phyloP scores from a whole-genome alignment of 1,140 invertebrate genomes.

The Drosophila bifasciata region DNA sequence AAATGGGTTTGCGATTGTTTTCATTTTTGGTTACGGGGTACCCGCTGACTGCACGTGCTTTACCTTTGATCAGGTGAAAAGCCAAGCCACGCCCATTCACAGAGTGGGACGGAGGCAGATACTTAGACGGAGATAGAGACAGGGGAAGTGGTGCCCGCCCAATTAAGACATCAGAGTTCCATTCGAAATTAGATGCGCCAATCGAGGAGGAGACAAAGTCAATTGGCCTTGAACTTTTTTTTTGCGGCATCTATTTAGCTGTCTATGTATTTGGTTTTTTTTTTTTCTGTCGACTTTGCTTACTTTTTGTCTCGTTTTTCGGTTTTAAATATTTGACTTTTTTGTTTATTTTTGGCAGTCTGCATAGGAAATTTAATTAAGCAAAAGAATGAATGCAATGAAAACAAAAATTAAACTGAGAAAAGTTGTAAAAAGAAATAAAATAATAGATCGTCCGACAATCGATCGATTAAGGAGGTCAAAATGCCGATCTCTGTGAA shows the following conservation, averaged over 20 bases:
- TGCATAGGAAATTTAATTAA: constrained; percentile 70
- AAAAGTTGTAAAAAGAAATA: constrained; percentile 30
- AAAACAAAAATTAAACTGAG: constrained; percentile 32
- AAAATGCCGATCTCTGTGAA: constrained; percentile 35
- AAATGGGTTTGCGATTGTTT: constrained; percentile 48
- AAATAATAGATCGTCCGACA: constrained; percentile 33
- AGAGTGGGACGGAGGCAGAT: constrained; percentile 4
- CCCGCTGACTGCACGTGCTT: constrained; percentile 33
- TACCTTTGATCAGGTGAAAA: constrained; percentile 42
- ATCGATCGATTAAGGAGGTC: constrained; percentile 63
- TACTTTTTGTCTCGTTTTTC: constrained; percentile 24
- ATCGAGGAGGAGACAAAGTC: constrained; percentile 42
- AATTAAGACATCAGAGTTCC: constrained; percentile 43
- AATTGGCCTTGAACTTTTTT: constrained; percentile 74
- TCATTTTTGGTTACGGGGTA: constrained; percentile 20
- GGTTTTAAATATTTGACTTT: constrained; percentile 32
- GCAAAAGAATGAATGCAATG: constrained; percentile 34
- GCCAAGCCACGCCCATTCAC: constrained; percentile 34
- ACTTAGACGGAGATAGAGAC: constrained; percentile 1
- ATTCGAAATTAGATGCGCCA: constrained; percentile 56
- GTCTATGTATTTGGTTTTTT: constrained; percentile 7
- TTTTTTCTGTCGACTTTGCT: constrained; percentile 3
- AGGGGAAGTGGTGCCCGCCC: constrained; percentile 24
- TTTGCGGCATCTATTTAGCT: constrained; percentile 20
- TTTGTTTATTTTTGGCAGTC: constrained; percentile 60